Conservation (phyloP, 2,888 invertebrate species). For the Molorchus minor region DNA sequence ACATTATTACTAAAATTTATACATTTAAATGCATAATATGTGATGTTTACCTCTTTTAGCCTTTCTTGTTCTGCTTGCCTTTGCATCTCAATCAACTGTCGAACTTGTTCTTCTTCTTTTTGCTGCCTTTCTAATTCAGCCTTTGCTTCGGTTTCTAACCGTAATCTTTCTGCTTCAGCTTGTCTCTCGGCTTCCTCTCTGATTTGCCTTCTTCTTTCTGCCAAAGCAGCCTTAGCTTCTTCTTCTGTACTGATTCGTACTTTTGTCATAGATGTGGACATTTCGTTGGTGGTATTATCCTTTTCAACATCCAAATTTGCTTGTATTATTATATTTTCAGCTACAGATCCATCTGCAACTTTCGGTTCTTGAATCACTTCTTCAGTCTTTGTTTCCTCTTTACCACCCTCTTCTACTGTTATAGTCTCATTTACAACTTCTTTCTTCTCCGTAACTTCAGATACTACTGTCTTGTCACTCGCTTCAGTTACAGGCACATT, state of each 20-base stretch:
- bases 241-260: constrained; percentile 86
- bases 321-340: neutral
- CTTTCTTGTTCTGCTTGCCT: constrained; percentile 86
- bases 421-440: neutral
- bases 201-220: constrained; percentile 86
- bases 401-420: neutral
- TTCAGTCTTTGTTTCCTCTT: constrained; percentile 24
- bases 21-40: constrained; percentile 5
- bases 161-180: constrained; percentile 83
- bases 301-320: constrained; percentile 18
- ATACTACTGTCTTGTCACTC: constrained; percentile 34
- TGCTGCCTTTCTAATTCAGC: constrained; percentile 76
- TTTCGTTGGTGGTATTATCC: constrained; percentile 50
- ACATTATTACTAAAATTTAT: constrained; percentile 4
- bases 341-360: neutral
- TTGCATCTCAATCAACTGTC: constrained; percentile 81
- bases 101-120: constrained; percentile 85
- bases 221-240: constrained; percentile 92
- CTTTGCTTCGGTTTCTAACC: constrained; percentile 76
- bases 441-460: constrained; percentile 15
- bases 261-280: constrained; percentile 73
- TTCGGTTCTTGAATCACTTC: constrained; percentile 19
- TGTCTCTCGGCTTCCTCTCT: constrained; percentile 91
- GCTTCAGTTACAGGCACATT: constrained; percentile 33
- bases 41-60: constrained; percentile 75